A percentile compares a stretch with the other conserved stretches of the same genome.
These are phyloP conservation scores for Allophyes oxyacanthae DNA, from an alignment of 2,888 invertebrate species.

Conservation along the genomic window DNA sequence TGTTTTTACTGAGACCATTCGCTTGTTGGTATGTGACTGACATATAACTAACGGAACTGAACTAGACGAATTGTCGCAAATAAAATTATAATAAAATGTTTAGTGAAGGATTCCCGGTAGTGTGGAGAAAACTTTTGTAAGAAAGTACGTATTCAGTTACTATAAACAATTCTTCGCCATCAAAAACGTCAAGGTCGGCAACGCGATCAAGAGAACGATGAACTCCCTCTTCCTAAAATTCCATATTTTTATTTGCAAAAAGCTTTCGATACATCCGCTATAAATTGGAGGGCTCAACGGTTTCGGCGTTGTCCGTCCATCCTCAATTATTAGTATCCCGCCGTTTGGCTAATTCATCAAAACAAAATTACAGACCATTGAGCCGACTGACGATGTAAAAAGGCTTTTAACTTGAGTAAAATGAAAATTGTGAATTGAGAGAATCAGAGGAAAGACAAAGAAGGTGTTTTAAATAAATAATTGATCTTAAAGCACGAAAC, in stretches of 20 bases:
- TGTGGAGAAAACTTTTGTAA: slow-evolving; percentile 37
- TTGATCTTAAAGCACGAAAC: slow-evolving; percentile 11
- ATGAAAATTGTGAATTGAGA: slow-evolving; percentile 34
- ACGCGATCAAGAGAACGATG: slow-evolving; percentile 63
- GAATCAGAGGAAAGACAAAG: slow-evolving; percentile 27
- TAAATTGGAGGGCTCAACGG: slow-evolving; percentile 71
- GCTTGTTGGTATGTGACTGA: slow-evolving; percentile 17
- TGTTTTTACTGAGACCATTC: slow-evolving; percentile 15
- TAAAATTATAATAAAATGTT: slow-evolving; percentile 30
- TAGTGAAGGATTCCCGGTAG: slow-evolving; percentile 15
- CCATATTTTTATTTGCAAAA: slow-evolving; percentile 69
- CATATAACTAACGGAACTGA: slow-evolving; percentile 23
- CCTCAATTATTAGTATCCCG: slow-evolving; percentile 75
- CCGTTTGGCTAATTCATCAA: slow-evolving; percentile 81
- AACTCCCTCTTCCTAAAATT: slow-evolving; percentile 65
- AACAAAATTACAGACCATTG: slow-evolving; percentile 77
- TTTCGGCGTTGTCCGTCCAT: slow-evolving; percentile 62
- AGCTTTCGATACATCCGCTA: slow-evolving; percentile 72
- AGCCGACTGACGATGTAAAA: slow-evolving; percentile 65
- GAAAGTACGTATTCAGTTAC: slow-evolving; percentile 19
- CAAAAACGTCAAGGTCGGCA: slow-evolving; percentile 59
- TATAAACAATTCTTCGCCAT: slow-evolving; percentile 44
- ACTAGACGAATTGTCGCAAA: slow-evolving; percentile 18
- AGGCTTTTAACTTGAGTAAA: slow-evolving; percentile 50
- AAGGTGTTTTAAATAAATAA: slow-evolving; percentile 24